Conservation (phyloP, 2,888 invertebrate genomes). For the Aphrophora alni region DNA sequence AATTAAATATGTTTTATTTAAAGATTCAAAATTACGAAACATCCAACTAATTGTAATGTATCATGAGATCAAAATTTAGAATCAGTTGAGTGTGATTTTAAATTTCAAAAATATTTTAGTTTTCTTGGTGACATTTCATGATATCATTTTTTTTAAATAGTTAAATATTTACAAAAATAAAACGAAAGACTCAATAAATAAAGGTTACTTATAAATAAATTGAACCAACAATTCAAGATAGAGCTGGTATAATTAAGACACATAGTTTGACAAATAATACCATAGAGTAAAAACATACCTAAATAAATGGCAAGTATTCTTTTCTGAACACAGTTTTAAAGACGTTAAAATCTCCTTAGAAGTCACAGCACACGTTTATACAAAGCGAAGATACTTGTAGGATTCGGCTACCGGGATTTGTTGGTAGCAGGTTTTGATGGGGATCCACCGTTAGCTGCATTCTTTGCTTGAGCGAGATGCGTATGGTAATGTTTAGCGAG, state of each 20-base stretch:
- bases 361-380: conserved; percentile 30
- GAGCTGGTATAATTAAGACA: not conserved
- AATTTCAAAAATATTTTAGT: not conserved
- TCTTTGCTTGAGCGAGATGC: conserved; percentile 75
- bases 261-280: not conserved
- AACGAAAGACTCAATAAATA: not conserved
- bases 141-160: conserved; percentile 7
- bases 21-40: no score
- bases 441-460: conserved; percentile 40
- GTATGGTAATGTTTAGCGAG: conserved; percentile 93
- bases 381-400: not conserved
- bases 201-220: not conserved
- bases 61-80: conserved; percentile 1
- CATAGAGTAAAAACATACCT: not conserved
- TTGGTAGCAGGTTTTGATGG: conserved; percentile 23
- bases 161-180: not conserved
- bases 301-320: conserved; percentile 35
- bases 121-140: not conserved
- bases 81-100: not conserved
- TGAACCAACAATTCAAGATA: not conserved
- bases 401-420: conserved; percentile 32
- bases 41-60: not conserved
- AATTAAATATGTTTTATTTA: no score
- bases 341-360: not conserved
- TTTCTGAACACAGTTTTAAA: conserved; percentile 28